Evolutionary conservation across 1,140 invertebrate genomes (phyloP).

Genomic region (Anagrus nilaparvatae): DNA sequence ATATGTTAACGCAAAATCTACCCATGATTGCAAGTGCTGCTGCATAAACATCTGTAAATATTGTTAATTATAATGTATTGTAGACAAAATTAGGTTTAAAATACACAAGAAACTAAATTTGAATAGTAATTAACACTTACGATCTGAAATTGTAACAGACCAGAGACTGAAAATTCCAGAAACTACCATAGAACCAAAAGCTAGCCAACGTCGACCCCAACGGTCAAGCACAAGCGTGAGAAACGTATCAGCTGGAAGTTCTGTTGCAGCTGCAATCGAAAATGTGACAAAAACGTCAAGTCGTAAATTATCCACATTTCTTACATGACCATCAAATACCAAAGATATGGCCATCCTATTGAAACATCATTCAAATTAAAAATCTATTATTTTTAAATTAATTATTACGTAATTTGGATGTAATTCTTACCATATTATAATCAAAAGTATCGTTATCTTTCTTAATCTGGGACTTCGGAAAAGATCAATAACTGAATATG

Average conservation of each 20-base stretch:
- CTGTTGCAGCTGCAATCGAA: constrained; percentile 69
- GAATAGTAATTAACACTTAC: too few relatives aligned
- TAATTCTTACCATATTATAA: constrained; percentile 57
- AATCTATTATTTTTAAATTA: background rate
- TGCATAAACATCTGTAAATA: constrained; percentile 54
- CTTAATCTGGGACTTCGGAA: constrained; percentile 64
- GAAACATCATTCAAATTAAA: background rate
- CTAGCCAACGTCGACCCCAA: constrained; percentile 75
- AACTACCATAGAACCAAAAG: constrained; percentile 65
- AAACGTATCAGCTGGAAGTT: constrained; percentile 73
- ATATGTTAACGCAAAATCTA: constrained; percentile 74
- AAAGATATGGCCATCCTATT: constrained; percentile 70
- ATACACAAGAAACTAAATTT: too few relatives aligned
- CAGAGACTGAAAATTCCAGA: constrained; percentile 72
- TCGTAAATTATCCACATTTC: constrained; percentile 71
- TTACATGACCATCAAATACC: constrained; percentile 77
- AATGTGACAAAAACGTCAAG: constrained; percentile 75
- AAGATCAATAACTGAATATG: constrained; percentile 67
- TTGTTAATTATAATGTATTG: too few relatives aligned
- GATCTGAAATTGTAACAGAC: constrained; percentile 56
- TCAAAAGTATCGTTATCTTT: constrained; percentile 61
- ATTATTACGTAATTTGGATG: background rate
- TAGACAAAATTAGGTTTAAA: too few relatives aligned
- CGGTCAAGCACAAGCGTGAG: constrained; percentile 67
- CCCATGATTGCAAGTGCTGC: constrained; percentile 66